These are phyloP conservation scores for Podocnemis expansa DNA, from an alignment of 2,113 vertebrate species.

Conservation along the genomic window DNA sequence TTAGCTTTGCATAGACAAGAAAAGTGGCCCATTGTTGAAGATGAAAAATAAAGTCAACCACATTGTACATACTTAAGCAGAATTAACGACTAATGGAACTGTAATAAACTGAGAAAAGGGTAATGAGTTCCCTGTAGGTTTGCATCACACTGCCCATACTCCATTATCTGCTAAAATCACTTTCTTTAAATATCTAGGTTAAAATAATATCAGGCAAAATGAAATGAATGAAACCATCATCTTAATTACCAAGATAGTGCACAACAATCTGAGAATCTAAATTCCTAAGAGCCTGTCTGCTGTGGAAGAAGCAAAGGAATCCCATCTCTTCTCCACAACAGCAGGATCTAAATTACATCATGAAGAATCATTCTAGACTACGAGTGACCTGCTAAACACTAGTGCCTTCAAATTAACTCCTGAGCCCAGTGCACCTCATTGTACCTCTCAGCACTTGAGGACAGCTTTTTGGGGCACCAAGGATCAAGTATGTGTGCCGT, in stretches of 20 bases:
- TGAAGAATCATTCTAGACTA: neutral
- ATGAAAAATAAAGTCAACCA: slow-evolving; percentile 48
- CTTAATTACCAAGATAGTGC: slow-evolving; percentile 57
- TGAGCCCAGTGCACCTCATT: neutral
- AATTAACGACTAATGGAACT: slow-evolving; percentile 70
- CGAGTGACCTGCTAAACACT: neutral
- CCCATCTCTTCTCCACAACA: neutral
- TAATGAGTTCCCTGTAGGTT: slow-evolving; percentile 70
- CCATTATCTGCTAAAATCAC: slow-evolving; percentile 55
- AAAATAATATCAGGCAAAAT: slow-evolving; percentile 51
- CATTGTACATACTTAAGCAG: slow-evolving; percentile 38
- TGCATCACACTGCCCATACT: neutral
- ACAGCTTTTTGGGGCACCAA: neutral
- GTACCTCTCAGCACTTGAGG: neutral
- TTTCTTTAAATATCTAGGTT: slow-evolving; percentile 40
- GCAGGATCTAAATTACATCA: neutral
- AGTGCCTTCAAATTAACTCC: neutral
- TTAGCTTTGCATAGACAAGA: slow-evolving; percentile 15
- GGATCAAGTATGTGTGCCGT: neutral
- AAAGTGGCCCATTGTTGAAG: slow-evolving; percentile 29
- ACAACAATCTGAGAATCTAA: slow-evolving; percentile 24
- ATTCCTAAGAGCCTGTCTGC: neutral
- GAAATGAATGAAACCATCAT: slow-evolving; percentile 62
- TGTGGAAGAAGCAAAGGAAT: neutral
- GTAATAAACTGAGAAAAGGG: slow-evolving; percentile 59